Evolutionary conservation across 2,797 vertebrate species (phyloP), one percentile per base, ranked within the genome.

Genomic region (Typhlichthys subterraneus): DNA sequence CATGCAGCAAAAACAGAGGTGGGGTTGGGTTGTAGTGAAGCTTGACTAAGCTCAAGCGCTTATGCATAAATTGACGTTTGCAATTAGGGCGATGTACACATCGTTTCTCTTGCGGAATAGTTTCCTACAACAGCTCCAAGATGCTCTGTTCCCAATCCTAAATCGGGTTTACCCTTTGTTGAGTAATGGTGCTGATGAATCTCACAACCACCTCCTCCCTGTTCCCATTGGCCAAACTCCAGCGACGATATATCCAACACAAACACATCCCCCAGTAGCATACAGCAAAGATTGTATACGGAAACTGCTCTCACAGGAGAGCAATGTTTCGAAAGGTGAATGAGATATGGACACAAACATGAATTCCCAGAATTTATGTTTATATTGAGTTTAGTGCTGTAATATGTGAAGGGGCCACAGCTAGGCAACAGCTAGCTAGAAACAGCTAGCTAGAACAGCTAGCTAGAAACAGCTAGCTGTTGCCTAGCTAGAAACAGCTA

Each of bases 101-200:
- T 83, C 89, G 87, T 89, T 91, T 88, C 86, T 86, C 81, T 87
- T 89, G 84, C 83, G 78, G 75, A 87, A 90, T 89, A 81, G 82
- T 91, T 91, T 89, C 86, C 82, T 89, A 92, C 19, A 23, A 90
- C 86, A 83, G 80, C 76, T 91, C 90, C 85, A 89, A 91, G 87
- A 92, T 91, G 91, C 85, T 82, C 80, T 79, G 73, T 87, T 85
- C 86, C 73, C 78, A 77, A 77, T 78, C 82, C 76, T 77, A 86
- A 89, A 85, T 83, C 69, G 75, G 72, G 61, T 59, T 84, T 85
- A 87, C 84, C 87, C 86, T 85, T 84, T 82, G 79, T 70, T 87
- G 84, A 90, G 88, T 85, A 85, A 87, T 85, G 83, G 79, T 59
- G 72, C 77, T 57, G 69, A 69, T 84, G 69, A 82, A 82, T 38